Evolutionary conservation across 2,797 vertebrate species (phyloP).

Genomic region (Syndactyla subalaris): DNA sequence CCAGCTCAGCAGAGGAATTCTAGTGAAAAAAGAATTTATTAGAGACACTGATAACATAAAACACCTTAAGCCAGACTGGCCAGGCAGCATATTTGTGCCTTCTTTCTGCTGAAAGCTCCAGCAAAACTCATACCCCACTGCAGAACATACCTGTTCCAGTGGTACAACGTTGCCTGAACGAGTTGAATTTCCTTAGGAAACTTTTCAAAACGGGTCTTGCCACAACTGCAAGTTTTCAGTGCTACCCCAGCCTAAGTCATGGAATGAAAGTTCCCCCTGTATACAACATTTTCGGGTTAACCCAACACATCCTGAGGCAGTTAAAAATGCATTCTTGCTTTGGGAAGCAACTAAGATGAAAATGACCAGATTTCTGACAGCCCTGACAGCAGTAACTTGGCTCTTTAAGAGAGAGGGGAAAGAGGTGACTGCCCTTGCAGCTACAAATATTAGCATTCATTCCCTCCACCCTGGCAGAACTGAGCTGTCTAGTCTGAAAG

Average conservation of each 20-base stretch:
- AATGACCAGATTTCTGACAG: background rate
- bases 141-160: background rate
- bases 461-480: background rate
- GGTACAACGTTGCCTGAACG: fast-evolving
- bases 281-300: background rate
- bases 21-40: background rate
- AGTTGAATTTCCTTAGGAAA: background rate
- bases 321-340: background rate
- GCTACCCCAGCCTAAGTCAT: background rate
- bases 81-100: background rate
- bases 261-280: background rate
- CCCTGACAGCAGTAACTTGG: background rate
- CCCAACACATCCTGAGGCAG: background rate
- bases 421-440: background rate
- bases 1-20: background rate
- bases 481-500: background rate
- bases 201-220: background rate
- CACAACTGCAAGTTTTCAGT: background rate
- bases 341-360: background rate
- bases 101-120: background rate
- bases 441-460: constrained; percentile 15
- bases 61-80: background rate
- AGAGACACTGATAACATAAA: background rate
- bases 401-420: background rate
- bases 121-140: background rate